phyloP scores from a whole-genome alignment of 2,888 invertebrate species.

The Acanthosepion pharaonis region DNA sequence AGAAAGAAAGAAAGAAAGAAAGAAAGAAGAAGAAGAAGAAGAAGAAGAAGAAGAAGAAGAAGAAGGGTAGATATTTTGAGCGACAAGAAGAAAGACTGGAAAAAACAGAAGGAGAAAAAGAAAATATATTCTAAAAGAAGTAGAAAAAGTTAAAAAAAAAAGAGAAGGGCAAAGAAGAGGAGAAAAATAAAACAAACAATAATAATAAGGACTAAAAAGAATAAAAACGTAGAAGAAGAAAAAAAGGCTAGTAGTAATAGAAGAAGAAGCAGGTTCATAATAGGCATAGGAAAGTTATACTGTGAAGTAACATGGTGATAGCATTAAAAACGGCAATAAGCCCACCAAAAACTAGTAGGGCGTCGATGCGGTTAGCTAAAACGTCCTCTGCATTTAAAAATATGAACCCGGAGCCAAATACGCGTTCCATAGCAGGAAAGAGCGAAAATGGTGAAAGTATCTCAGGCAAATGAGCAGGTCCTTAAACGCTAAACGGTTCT shows the following conservation, averaged over 20 bases:
- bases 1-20: not conserved
- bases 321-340: not conserved
- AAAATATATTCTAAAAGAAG: no score
- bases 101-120: not conserved
- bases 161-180: no score
- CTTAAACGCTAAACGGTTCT: not conserved
- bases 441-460: not conserved
- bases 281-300: not conserved
- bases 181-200: no score
- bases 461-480: not conserved
- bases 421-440: not conserved
- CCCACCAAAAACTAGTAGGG: not conserved
- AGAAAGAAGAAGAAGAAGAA: not conserved
- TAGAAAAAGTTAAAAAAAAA: no score
- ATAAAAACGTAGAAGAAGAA: not conserved
- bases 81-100: not conserved
- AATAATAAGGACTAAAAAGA: not conserved
- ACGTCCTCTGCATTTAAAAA: conserved; percentile 1
- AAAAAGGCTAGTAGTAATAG: not conserved
- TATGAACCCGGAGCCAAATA: not conserved
- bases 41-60: not conserved
- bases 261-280: not conserved
- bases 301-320: not conserved
- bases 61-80: not conserved
- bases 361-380: not conserved